These are phyloP conservation scores for Drosophila affinis DNA, from an alignment of 2,888 invertebrate genomes.

Conservation along the genomic window DNA sequence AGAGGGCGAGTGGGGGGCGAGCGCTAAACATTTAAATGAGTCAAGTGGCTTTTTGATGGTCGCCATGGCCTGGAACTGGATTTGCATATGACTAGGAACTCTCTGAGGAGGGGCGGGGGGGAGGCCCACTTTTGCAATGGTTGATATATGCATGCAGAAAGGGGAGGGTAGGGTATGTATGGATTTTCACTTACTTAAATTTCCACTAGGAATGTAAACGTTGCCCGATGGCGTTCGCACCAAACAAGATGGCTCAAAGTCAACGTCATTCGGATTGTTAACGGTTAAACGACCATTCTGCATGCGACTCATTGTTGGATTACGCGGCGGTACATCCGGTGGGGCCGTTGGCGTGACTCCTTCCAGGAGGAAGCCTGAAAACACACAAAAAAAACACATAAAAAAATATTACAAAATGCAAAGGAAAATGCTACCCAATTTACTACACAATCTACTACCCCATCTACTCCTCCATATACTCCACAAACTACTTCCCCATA, in stretches of 20 bases:
- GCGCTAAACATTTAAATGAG: conserved; percentile 71
- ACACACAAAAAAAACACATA: conserved; percentile 3
- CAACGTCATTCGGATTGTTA: conserved; percentile 89
- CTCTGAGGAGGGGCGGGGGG: neutral
- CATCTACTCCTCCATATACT: no score
- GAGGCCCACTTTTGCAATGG: conserved; percentile 27
- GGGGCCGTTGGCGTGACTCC: conserved; percentile 89
- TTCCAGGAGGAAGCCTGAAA: conserved; percentile 93
- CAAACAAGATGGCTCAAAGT: conserved; percentile 95
- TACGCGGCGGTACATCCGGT: conserved; percentile 95
- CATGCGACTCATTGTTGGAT: conserved; percentile 95
- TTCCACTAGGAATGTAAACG: conserved; percentile 95
- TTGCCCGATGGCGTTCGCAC: conserved; percentile 96
- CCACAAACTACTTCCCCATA: no score
- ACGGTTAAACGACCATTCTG: conserved; percentile 94
- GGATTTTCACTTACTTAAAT: conserved; percentile 85
- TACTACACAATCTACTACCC: no score
- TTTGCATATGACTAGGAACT: conserved; percentile 57
- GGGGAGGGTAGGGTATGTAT: conserved; percentile 12
- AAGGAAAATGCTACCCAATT: no score
- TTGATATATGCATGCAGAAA: conserved; percentile 4
- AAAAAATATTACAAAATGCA: no score
- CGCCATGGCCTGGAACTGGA: conserved; percentile 39
- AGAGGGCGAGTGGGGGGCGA: conserved; percentile 7
- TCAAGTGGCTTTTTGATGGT: conserved; percentile 64